Base-by-base conservation (phyloP, 92 coral and sea anemone species). In the Siderastrea radians region DNA sequence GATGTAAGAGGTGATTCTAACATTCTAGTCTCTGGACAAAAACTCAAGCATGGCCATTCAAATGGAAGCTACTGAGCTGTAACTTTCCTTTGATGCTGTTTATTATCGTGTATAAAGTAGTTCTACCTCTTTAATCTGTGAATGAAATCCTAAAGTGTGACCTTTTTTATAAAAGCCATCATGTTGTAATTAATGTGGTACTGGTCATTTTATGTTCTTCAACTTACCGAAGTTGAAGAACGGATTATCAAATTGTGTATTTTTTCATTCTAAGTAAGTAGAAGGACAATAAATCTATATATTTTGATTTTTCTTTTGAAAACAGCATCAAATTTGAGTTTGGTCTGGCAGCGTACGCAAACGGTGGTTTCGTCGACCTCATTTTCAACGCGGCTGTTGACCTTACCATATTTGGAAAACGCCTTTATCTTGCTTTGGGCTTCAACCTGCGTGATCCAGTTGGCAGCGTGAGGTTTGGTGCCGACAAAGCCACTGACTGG, bases 321-420 rank as follows among this genome's bases (percentile, higher is more conserved):
- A 51, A 15, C 85, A 97, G 99, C 75, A 97, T 95, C 88, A 93
- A 92, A 68, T 97, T 95, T 75, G 98, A 97, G 90, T 93, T 97
- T 74, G 95, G 98, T 7, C 68, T 97, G 92, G 92, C 88, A 14
- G 86, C 87, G 58, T 91, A 94, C 73, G 91, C 90, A 19, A 50
- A 15, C 14, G 91, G 92, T 1, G 95, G 94, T 47, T 14, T 91
- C 8, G 83, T 73, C 82, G 90, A 75, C 88, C 48, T 92, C 14
- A 86, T 77, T 46, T 97, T 97, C 91, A 94, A 93, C 78, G 98
- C 99, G 2, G 99, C 98, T 4, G 94, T 97, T 6, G 99, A 97
- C 84, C 80, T 97, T 55, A 94, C 92, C 90, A 95, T 97, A 87
- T 97, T 97, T 88, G 99, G 99, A 52, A 92, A 95, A 63, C 97